Evolutionary conservation across 2,888 invertebrate species (phyloP).

Genomic region (Mongoloraphidia duomilia): DNA sequence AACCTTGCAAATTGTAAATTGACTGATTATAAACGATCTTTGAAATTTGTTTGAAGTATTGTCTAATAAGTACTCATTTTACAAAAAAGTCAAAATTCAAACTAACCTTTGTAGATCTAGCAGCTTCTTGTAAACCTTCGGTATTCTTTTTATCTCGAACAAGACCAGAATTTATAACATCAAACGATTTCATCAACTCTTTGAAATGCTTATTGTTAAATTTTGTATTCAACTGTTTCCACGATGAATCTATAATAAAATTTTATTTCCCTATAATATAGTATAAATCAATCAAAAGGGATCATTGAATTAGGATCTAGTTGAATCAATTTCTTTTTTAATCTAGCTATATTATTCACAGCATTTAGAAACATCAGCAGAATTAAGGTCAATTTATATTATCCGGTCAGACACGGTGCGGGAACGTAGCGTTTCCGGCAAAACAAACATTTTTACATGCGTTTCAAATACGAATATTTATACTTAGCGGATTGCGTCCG

Average conservation of each 20-base stretch:
- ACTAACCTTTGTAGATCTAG: conserved; percentile 24
- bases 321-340: background rate
- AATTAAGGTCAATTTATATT: too few species aligned
- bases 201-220: conserved; percentile 30
- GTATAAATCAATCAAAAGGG: too few species aligned
- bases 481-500: too few species aligned
- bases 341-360: conserved; percentile 2
- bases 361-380: background rate
- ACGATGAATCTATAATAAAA: conserved; percentile 27
- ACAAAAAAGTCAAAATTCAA: background rate
- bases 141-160: conserved; percentile 31
- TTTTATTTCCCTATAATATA: background rate
- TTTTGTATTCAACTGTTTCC: conserved; percentile 24
- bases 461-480: too few species aligned
- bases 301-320: too few species aligned
- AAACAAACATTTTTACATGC: too few species aligned
- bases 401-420: too few species aligned
- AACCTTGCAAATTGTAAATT: too few species aligned
- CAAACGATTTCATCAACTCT: conserved; percentile 34
- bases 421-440: too few species aligned
- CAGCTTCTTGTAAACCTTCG: conserved; percentile 21
- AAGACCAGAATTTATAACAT: conserved; percentile 29
- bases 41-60: too few species aligned
- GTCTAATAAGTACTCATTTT: too few species aligned
- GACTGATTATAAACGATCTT: too few species aligned